These are phyloP conservation scores for Dromaius novaehollandiae DNA, from an alignment of 2,113 vertebrate genomes.

Conservation along the genomic window DNA sequence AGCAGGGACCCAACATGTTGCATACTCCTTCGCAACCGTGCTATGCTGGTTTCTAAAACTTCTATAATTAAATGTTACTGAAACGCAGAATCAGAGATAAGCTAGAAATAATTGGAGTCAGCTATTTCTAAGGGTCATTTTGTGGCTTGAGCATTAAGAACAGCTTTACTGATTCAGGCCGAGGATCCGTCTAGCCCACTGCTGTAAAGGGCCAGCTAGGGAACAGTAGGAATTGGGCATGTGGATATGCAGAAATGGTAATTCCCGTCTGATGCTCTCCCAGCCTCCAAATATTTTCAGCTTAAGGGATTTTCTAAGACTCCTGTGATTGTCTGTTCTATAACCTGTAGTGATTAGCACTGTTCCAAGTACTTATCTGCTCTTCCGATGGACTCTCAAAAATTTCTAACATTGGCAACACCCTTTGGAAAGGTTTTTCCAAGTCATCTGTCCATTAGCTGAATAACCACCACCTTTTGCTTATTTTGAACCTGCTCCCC, in stretches of 20 bases:
- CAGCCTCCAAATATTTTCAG: background rate
- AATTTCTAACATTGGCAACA: background rate
- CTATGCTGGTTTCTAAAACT: background rate
- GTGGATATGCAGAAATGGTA: background rate
- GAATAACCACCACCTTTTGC: background rate
- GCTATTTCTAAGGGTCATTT: background rate
- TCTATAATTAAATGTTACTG: background rate
- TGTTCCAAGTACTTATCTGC: background rate
- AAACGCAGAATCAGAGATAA: background rate
- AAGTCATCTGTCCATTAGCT: background rate
- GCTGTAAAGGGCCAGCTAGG: background rate
- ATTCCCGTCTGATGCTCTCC: background rate
- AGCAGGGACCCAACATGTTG: background rate
- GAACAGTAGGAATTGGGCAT: background rate
- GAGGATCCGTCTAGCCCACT: background rate
- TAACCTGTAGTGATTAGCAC: background rate
- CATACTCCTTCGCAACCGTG: background rate
- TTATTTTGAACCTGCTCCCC: background rate
- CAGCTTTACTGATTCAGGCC: background rate
- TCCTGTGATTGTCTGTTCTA: background rate
- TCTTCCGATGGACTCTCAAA: background rate
- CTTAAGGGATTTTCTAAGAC: background rate
- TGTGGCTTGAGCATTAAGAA: background rate
- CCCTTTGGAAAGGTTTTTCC: background rate
- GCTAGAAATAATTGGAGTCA: background rate